phyloP scores from a whole-genome alignment of 1,140 invertebrate species.

The Zaprionus africanus region DNA sequence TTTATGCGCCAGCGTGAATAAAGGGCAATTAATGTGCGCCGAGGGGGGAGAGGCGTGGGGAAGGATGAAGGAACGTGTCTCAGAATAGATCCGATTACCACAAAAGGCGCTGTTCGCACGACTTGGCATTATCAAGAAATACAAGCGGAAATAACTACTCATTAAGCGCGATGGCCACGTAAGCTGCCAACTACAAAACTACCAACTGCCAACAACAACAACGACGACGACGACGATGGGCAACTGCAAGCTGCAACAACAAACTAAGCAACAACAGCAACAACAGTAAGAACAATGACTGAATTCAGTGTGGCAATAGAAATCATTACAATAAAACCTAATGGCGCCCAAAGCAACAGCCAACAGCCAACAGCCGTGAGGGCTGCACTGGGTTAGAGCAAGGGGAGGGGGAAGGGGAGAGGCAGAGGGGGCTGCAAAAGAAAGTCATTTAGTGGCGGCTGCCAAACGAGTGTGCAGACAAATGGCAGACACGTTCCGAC shows the following conservation, averaged over 20 bases:
- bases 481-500: constrained; percentile 77
- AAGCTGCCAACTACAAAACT: constrained; percentile 60
- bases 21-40: constrained; percentile 64
- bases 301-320: constrained; percentile 69
- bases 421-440: constrained; percentile 57
- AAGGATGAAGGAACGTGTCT: constrained; percentile 45
- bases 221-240: constrained; percentile 18
- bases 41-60: neutral
- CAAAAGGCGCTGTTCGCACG: constrained; percentile 61
- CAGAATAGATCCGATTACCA: constrained; percentile 50
- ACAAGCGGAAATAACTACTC: constrained; percentile 80
- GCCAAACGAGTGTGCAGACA: constrained; percentile 73
- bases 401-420: neutral
- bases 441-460: constrained; percentile 73
- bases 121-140: constrained; percentile 75
- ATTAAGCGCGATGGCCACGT: constrained; percentile 79
- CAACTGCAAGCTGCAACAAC: constrained; percentile 23
- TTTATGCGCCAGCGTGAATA: constrained; percentile 48
- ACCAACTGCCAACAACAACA: constrained; percentile 61
- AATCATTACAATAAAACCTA: constrained; percentile 82
- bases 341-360: constrained; percentile 76
- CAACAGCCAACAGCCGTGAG: constrained; percentile 64
- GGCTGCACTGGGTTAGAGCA: constrained; percentile 3
- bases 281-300: constrained; percentile 15
- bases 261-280: constrained; percentile 4